phyloP scores from a whole-genome alignment of 2,888 invertebrate genomes.

The Eupeodes latifasciatus region DNA sequence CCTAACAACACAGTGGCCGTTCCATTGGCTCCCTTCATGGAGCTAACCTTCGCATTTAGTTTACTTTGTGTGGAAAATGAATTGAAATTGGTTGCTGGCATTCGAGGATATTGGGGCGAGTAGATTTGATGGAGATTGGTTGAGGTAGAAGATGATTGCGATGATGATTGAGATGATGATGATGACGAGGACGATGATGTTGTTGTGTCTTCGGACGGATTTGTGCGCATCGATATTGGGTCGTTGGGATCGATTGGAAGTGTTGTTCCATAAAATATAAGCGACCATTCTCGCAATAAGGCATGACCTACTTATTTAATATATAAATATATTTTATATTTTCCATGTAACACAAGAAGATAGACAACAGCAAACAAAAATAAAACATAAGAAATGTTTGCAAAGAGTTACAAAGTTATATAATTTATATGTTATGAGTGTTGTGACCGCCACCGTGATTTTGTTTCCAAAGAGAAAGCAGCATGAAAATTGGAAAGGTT shows the following conservation, averaged over 20 bases:
- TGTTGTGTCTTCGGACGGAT: conserved; percentile 80
- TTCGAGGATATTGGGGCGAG: conserved; percentile 82
- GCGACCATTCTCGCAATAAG: conserved; percentile 95
- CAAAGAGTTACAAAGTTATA: conserved; percentile 12
- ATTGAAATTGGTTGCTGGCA: conserved; percentile 81
- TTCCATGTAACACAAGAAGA: conserved; percentile 48
- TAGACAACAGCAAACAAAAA: background rate
- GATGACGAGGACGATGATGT: conserved; percentile 80
- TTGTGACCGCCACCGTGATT: conserved; percentile 49
- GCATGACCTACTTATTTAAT: conserved; percentile 88
- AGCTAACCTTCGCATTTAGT: conserved; percentile 59
- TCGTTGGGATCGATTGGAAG: conserved; percentile 87
- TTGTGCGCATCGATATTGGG: conserved; percentile 84
- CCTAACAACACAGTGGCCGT: conserved; percentile 64
- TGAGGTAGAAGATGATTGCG: conserved; percentile 77
- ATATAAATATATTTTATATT: conserved; percentile 15
- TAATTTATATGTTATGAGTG: conserved; percentile 20
- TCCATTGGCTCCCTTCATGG: conserved; percentile 66
- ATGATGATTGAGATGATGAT: conserved; percentile 58
- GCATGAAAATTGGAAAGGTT: conserved; percentile 77
- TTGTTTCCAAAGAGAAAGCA: conserved; percentile 77
- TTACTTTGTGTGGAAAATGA: conserved; percentile 71
- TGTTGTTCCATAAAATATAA: conserved; percentile 95
- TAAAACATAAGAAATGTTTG: background rate
- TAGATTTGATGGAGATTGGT: conserved; percentile 82